Percentiles rank a stretch among this genome's conserved stretches.
phyloP scores from a whole-genome alignment of 2,797 vertebrate genomes.

The Falco columbarius region DNA sequence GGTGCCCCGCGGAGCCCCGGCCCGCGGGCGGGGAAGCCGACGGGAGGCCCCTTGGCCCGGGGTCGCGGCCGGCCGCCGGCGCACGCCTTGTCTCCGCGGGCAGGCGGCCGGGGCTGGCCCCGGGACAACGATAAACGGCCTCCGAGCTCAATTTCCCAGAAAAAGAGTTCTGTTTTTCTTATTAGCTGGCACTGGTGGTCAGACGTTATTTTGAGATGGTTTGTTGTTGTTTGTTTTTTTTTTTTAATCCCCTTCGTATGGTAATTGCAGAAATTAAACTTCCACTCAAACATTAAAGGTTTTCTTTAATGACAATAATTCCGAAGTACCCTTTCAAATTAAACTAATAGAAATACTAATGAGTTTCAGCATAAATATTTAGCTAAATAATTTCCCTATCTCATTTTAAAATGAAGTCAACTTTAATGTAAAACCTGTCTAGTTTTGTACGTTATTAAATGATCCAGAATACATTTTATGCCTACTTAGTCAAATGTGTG shows the following conservation, averaged over 20 bases:
- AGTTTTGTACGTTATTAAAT: not conserved
- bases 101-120: slow-evolving; percentile 1
- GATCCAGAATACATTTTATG: not conserved
- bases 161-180: slow-evolving; percentile 26
- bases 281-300: rapidly evolving
- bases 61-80: not conserved
- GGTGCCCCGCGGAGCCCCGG: not conserved
- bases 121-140: not conserved
- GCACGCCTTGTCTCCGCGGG: not conserved
- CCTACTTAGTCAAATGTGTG: not conserved
- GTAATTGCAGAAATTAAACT: slow-evolving; percentile 20
- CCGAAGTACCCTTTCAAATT: not conserved
- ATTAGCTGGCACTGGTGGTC: not conserved
- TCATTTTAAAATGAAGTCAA: not conserved
- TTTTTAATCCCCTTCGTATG: rapidly evolving
- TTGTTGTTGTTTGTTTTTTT: not conserved
- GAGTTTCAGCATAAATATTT: slow-evolving; percentile 10
- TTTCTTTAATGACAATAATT: not conserved
- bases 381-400: not conserved
- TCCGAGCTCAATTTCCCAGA: slow-evolving; percentile 31
- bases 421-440: not conserved
- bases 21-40: not conserved
- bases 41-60: not conserved
- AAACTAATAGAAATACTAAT: not conserved
- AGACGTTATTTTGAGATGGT: not conserved